Evolutionary conservation across 2,797 vertebrate species (phyloP).

Genomic region (Lophius americanus): DNA sequence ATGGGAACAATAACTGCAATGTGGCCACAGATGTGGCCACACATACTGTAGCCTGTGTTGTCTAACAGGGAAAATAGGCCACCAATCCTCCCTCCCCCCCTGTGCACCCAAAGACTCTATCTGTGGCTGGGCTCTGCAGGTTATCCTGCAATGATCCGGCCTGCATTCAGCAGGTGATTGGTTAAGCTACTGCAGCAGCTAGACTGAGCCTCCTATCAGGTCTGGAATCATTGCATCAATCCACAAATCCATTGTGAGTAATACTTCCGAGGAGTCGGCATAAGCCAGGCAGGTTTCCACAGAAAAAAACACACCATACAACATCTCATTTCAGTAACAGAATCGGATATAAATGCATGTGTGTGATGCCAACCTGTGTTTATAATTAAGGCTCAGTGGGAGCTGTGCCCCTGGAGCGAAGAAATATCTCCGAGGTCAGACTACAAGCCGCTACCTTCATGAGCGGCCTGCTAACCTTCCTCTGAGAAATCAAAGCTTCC

Average conservation of each 20-base stretch:
- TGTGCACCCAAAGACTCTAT: constrained; percentile 33
- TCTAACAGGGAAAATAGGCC: constrained; percentile 40
- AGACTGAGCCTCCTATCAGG: constrained; percentile 32
- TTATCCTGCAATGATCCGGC: constrained; percentile 41
- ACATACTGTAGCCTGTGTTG: constrained; percentile 19
- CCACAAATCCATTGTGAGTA: constrained; percentile 28
- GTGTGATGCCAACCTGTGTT: constrained; percentile 48
- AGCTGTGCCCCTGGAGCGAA: constrained; percentile 46
- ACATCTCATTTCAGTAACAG: constrained; percentile 56
- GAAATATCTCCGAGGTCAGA: constrained; percentile 65
- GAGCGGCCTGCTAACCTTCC: constrained; percentile 31
- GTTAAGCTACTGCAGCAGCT: constrained; percentile 38
- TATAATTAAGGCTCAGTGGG: constrained; percentile 73
- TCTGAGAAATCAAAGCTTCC: constrained; percentile 49
- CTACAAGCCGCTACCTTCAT: constrained; percentile 61
- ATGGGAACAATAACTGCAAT: constrained; percentile 47
- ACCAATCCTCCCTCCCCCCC: constrained; percentile 12
- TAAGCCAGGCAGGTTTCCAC: constrained; percentile 37
- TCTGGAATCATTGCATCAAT: constrained; percentile 24
- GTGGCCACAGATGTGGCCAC: constrained; percentile 46
- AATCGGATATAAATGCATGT: constrained; percentile 65
- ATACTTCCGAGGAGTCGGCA: constrained; percentile 18
- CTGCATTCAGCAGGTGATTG: constrained; percentile 55
- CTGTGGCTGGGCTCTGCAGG: constrained; percentile 29
- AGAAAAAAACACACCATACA: constrained; percentile 27